phyloP scores from a whole-genome alignment of 2,888 invertebrate species.

The Orthosia cruda region DNA sequence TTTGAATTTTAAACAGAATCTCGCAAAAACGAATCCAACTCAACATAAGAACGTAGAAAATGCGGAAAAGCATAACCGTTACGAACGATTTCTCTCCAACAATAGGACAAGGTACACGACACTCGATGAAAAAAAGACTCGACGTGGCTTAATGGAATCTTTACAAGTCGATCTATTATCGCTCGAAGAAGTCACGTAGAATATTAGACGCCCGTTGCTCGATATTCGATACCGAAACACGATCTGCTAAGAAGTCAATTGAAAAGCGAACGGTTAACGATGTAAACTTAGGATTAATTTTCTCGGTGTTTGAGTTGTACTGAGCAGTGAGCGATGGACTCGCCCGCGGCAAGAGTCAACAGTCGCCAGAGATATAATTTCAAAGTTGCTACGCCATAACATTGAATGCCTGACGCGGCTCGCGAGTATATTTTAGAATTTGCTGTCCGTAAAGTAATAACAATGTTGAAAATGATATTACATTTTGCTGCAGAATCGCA shows the following conservation, averaged over 20 bases:
- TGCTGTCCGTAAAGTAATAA: constrained; percentile 65
- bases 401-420: constrained; percentile 71
- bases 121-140: constrained; percentile 75
- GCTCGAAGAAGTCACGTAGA: constrained; percentile 87
- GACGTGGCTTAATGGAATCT: constrained; percentile 83
- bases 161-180: constrained; percentile 82
- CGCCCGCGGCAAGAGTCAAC: constrained; percentile 76
- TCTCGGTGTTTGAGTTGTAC: constrained; percentile 79
- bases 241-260: constrained; percentile 77
- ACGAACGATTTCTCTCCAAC: constrained; percentile 85
- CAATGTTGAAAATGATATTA: constrained; percentile 71
- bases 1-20: constrained; percentile 55
- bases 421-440: constrained; percentile 72
- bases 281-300: constrained; percentile 83
- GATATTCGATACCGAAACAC: constrained; percentile 75
- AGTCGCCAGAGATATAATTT: constrained; percentile 77
- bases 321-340: constrained; percentile 79
- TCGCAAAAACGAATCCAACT: constrained; percentile 64
- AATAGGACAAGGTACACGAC: constrained; percentile 79
- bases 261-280: constrained; percentile 79
- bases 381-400: constrained; percentile 78
- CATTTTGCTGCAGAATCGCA: constrained; percentile 53
- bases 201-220: constrained; percentile 83
- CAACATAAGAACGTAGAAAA: constrained; percentile 78
- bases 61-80: constrained; percentile 85